Evolutionary conservation across 2,113 vertebrate species (phyloP), one percentile per base, ranked within the genome.

Genomic region (Sminthopsis crassicaudata): DNA sequence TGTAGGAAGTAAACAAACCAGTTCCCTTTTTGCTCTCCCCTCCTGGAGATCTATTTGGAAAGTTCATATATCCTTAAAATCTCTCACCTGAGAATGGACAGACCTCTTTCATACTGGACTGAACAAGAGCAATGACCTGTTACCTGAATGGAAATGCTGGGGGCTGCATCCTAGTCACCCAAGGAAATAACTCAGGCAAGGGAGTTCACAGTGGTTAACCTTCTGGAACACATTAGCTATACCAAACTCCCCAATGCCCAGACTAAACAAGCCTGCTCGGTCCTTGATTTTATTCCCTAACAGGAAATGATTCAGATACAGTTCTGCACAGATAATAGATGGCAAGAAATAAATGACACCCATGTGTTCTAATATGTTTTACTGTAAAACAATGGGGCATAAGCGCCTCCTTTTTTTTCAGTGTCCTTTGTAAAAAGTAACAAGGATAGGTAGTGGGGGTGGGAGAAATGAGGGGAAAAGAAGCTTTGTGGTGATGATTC

Each of bases 271-370:
- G 95, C 93, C 95, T 93, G 92, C 84, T 96, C 96, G 95, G 94
- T 93, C 97, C 97, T 96, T 95, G 96, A 94, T 98, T 97, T 98
- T 96, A 96, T 93, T 97, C 97, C 97, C 97, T 96, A 97, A 96
- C 97, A 98, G 98, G 98, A 99, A 98, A 98, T 95, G 94, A 98
- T 98, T 98, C 98, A 96, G 91, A 96, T 97, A 96, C 10, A 93
- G 94, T 94, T 97, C 95, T 97, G 96, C 96, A 98, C 96, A 98
- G 97, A 96, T 94, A 96, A 92, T 95, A 97, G 97, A 94, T 76
- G 76, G 97, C 48, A 90, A 97, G 95, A 97, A 97, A 97, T 97
- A 97, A 98, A 98, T 89, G 55, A 93, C 9, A 24, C 95, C 92
- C 89, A 14, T 53, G 96, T 0, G 3, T 92, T 97, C 96, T 54